Conservation (phyloP, 2,797 vertebrate genomes). For the Picus viridis region DNA sequence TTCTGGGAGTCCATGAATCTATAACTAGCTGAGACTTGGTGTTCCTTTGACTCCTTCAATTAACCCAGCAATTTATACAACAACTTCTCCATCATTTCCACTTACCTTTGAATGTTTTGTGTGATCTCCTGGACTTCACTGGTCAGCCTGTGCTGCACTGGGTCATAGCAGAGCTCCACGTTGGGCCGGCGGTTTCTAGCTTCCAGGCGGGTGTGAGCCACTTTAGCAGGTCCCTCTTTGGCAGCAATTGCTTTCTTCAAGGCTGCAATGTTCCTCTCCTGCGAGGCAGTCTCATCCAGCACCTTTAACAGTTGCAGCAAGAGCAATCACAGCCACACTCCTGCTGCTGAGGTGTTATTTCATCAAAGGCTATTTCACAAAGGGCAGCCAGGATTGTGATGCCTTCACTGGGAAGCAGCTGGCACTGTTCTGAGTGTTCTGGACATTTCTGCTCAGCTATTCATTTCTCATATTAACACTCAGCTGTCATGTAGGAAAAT, state of each 20-base stretch:
- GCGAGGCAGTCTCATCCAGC: constrained; percentile 82
- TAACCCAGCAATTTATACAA: neutral
- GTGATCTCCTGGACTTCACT: constrained; percentile 84
- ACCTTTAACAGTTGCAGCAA: constrained; percentile 75
- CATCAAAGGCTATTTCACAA: neutral
- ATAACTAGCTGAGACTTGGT: neutral
- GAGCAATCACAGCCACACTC: neutral
- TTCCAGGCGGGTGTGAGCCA: constrained; percentile 84
- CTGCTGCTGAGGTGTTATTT: neutral
- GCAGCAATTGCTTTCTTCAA: constrained; percentile 83
- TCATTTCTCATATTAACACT: neutral
- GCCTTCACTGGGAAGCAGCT: neutral
- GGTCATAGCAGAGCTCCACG: constrained; percentile 87
- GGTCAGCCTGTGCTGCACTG: constrained; percentile 82
- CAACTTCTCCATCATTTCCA: neutral
- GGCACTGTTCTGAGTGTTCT: neutral
- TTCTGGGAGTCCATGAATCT: too few relatives aligned
- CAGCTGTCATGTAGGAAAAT: neutral
- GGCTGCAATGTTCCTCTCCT: constrained; percentile 84
- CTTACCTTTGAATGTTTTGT: constrained; percentile 82
- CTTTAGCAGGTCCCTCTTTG: constrained; percentile 81
- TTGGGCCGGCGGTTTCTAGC: constrained; percentile 83
- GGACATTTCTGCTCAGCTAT: neutral
- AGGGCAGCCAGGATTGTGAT: neutral
- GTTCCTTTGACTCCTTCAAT: neutral